Base-by-base conservation (phyloP, 2,797 vertebrate genomes). In the Pteronotus mesoamericanus region DNA sequence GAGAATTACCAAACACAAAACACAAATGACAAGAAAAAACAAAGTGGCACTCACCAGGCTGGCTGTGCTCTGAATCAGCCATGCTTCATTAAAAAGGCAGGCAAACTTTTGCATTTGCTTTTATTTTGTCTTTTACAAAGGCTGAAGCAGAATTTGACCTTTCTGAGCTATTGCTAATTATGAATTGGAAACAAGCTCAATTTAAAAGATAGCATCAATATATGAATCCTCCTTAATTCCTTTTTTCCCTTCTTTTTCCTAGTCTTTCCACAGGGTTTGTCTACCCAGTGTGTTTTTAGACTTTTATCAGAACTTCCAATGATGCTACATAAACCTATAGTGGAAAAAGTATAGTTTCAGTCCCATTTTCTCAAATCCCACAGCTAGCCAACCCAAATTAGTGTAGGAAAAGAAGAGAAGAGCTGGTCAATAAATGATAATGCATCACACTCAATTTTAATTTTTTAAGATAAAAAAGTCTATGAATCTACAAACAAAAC, bases 101-200 rank as follows among this genome's bases (percentile, higher is more conserved):
- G 78, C 90, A 95, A 97, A 94, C 64, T 96, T 95, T 26, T 84
- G 83, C 92, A 80, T 91, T 95, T 61, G 61, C 86, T 97, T 92
- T 46, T 72, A 94, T 86, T 96, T 96, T 92, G 80, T 72, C 92
- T 61, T 93, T 96, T 51, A 80, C 74, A 93, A 84, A 78, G 55
- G 66, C 74, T 75, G 34, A 93, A 94, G 93, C 1, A 92, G 66
- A 86, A 68, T 85, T 89, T 96, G 94, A 91, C 77, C 84, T 93
- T 96, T 89, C 89, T 92, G 55, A 94, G 88, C 34, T 37, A 59
- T 3, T 68, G 64, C 69, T 69, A 79, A 84, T 51, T 88, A 89
- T 72, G 55, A 82, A 86, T 24, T 89, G 61, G 91, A 91, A 97
- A 96, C 53, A 69, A 71, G 34, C 51, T 93, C 72, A 77, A 68